Conservation (phyloP, 2,797 vertebrate species). For the Silurus aristotelis region DNA sequence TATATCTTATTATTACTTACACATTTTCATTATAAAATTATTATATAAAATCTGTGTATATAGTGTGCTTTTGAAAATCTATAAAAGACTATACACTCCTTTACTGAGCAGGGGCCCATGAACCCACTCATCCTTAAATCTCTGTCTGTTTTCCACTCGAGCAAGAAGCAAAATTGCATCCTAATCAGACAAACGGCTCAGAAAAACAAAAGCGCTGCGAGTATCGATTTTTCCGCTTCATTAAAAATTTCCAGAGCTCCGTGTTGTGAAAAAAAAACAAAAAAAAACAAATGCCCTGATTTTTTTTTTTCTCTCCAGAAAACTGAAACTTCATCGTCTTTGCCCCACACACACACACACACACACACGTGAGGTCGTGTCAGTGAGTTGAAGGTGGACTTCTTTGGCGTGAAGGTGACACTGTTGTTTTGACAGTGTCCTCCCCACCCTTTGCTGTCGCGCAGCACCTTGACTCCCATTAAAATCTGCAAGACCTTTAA, state of each 20-base stretch:
- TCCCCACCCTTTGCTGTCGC: constrained; percentile 64
- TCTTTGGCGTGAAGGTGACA: constrained; percentile 47
- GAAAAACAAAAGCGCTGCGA: constrained; percentile 46
- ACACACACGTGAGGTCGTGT: constrained; percentile 61
- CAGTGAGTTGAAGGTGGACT: constrained; percentile 59
- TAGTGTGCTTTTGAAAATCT: too few relatives aligned
- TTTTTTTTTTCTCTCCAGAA: background rate
- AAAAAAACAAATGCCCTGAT: constrained; percentile 13
- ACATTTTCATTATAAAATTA: too few relatives aligned
- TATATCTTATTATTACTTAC: too few relatives aligned
- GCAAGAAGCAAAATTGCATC: constrained; percentile 37
- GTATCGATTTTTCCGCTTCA: constrained; percentile 54
- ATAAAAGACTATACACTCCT: too few relatives aligned
- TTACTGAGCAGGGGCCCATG: too few relatives aligned
- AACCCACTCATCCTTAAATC: constrained; percentile 5
- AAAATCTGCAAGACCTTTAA: constrained; percentile 56
- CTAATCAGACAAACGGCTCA: constrained; percentile 55
- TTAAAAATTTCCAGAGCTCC: constrained; percentile 54
- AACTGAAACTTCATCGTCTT: constrained; percentile 46
- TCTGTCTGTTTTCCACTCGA: constrained; percentile 46
- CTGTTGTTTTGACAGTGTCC: constrained; percentile 60
- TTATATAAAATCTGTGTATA: too few relatives aligned
- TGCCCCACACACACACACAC: constrained; percentile 57
- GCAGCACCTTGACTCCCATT: constrained; percentile 57
- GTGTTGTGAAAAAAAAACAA: constrained; percentile 34